A percentile compares a stretch with the other conserved stretches of the same genome.
phyloP scores from a whole-genome alignment of 1,140 invertebrate genomes.

The Theocolax elegans region DNA sequence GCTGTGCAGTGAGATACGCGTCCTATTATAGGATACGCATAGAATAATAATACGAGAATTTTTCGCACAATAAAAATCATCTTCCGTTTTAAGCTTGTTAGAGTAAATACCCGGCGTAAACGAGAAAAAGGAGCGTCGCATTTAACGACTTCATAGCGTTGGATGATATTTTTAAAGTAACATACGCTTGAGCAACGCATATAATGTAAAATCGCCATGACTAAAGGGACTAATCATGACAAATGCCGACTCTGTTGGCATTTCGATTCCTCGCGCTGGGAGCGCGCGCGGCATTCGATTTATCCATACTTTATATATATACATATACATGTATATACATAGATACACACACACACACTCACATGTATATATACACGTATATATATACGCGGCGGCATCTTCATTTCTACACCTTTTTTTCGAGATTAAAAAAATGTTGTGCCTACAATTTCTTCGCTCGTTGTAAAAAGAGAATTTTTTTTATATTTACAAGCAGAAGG shows the following conservation, averaged over 20 bases:
- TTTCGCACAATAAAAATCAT: background rate
- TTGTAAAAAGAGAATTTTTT: no score
- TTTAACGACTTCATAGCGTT: conserved; percentile 13
- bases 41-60: no score
- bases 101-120: conserved; percentile 4
- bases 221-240: conserved; percentile 66
- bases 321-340: no score
- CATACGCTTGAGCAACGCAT: conserved; percentile 33
- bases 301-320: background rate
- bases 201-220: conserved; percentile 59
- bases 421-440: background rate
- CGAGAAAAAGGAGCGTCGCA: background rate
- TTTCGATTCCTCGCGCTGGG: conserved; percentile 15
- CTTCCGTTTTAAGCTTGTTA: conserved; percentile 27
- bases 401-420: background rate
- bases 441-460: background rate
- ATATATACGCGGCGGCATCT: background rate
- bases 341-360: no score
- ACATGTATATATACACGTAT: no score
- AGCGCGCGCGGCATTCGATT: conserved; percentile 1
- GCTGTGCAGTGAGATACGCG: no score
- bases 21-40: no score
- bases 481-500: background rate
- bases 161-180: conserved; percentile 17
- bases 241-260: conserved; percentile 57